Conservation (phyloP, 2,888 invertebrate genomes). For the Chymomyza caudatula region DNA sequence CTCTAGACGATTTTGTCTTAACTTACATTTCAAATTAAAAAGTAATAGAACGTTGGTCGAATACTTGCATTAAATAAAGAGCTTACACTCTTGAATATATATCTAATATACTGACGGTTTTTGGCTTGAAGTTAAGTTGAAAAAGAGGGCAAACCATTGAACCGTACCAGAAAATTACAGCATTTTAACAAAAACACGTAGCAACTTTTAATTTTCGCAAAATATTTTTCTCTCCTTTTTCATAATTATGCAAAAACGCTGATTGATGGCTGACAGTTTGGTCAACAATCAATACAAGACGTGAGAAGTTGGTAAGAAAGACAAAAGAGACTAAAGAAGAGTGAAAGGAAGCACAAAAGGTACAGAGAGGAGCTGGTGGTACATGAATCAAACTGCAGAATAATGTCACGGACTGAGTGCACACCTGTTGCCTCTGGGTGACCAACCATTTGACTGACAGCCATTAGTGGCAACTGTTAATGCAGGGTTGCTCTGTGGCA, state of each 20-base stretch:
- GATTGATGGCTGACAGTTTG: constrained; percentile 55
- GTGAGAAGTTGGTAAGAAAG: background rate
- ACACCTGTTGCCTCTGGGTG: background rate
- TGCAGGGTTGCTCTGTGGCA: background rate
- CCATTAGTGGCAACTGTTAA: background rate
- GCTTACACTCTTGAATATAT: too few relatives aligned
- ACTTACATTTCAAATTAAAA: too few relatives aligned
- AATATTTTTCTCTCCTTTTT: background rate
- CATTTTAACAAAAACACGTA: background rate
- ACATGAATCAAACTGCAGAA: background rate
- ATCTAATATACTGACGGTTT: too few relatives aligned
- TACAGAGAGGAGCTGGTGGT: background rate
- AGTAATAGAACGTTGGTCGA: too few relatives aligned
- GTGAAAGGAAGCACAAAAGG: background rate
- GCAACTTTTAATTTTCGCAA: background rate
- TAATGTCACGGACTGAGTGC: background rate
- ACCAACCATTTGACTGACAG: background rate
- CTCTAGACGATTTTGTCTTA: too few relatives aligned
- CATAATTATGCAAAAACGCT: constrained; percentile 32
- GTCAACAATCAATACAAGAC: background rate
- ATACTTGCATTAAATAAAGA: too few relatives aligned
- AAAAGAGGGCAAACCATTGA: background rate
- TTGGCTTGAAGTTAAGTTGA: too few relatives aligned
- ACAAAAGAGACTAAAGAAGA: background rate
- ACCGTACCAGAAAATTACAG: background rate